These are phyloP conservation scores for Xiphorhynchus erythropygius DNA, from an alignment of 2,797 vertebrate genomes.

Conservation along the genomic window DNA sequence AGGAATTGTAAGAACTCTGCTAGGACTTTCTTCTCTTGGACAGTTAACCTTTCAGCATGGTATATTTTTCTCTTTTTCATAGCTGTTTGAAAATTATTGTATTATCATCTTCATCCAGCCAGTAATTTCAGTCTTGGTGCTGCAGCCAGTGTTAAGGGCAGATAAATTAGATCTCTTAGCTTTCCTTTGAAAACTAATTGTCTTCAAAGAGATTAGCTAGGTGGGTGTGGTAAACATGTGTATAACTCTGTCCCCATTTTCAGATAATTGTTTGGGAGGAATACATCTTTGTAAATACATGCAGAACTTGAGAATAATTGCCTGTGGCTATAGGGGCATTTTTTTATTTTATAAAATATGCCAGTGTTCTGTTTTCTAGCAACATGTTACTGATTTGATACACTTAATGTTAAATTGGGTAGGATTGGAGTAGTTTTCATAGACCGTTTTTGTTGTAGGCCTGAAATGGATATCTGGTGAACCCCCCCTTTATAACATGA, in stretches of 20 bases:
- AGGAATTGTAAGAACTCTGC: not conserved
- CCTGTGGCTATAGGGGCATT: not conserved
- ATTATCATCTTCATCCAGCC: not conserved
- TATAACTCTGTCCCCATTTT: not conserved
- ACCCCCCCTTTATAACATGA: not conserved
- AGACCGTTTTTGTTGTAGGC: not conserved
- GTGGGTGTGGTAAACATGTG: not conserved
- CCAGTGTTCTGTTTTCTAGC: not conserved
- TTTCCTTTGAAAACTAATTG: not conserved
- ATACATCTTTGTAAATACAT: not conserved
- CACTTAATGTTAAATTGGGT: not conserved
- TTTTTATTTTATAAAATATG: not conserved
- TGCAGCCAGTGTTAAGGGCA: not conserved
- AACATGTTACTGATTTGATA: not conserved
- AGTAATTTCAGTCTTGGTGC: not conserved
- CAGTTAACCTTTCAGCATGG: slow-evolving; percentile 2
- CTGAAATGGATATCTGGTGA: not conserved
- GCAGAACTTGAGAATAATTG: not conserved
- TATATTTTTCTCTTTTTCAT: not conserved
- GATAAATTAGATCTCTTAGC: not conserved
- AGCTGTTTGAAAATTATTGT: not conserved
- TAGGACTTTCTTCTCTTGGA: not conserved
- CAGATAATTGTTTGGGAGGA: not conserved
- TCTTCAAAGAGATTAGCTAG: not conserved
- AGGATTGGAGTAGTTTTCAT: not conserved